A percentile compares a stretch with the other conserved stretches of the same genome.
These are phyloP conservation scores for Aplodontia rufa DNA, from an alignment of 2,113 vertebrate genomes.

Conservation along the genomic window DNA sequence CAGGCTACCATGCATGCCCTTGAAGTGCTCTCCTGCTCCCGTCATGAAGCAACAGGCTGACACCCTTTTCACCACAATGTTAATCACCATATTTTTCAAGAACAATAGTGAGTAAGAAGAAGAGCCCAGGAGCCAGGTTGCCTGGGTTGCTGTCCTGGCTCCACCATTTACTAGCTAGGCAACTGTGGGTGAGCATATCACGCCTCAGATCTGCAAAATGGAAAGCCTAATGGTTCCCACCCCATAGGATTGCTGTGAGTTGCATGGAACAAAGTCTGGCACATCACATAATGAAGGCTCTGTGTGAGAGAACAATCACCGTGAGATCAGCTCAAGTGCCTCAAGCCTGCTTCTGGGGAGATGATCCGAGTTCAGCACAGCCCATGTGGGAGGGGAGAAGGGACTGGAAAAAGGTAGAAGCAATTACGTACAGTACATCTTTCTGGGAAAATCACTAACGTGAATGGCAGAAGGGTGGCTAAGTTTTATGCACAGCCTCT, in stretches of 20 bases:
- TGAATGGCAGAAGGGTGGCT: neutral
- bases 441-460: neutral
- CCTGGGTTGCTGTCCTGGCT: neutral
- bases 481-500: neutral
- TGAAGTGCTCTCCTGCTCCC: neutral
- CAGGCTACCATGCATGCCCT: neutral
- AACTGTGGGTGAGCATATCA: neutral
- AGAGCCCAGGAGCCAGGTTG: neutral
- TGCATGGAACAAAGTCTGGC: constrained; percentile 36
- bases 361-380: neutral
- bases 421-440: neutral
- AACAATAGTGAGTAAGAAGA: constrained; percentile 19
- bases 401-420: neutral
- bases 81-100: neutral
- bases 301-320: neutral
- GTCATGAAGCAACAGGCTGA: neutral
- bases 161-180: neutral
- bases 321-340: neutral
- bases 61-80: neutral
- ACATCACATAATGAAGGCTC: neutral
- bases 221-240: neutral
- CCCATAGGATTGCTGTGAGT: neutral
- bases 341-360: neutral
- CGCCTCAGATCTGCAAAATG: neutral
- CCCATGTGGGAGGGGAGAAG: neutral